Conservation (phyloP, 2,888 invertebrate genomes). For the Odontomyia ornata region DNA sequence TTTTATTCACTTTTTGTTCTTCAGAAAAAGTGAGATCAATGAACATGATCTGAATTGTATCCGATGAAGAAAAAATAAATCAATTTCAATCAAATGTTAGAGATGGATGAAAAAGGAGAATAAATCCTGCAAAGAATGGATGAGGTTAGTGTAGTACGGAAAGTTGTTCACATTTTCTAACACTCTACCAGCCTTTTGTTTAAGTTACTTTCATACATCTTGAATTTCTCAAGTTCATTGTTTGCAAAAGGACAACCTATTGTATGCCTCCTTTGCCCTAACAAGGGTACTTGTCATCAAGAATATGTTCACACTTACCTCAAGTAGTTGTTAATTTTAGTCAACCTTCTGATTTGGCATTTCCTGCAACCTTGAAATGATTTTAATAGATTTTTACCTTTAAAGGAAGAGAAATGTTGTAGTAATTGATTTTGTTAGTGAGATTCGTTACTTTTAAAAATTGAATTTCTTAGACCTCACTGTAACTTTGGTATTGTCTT, state of each 20-base stretch:
- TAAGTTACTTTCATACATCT: not conserved
- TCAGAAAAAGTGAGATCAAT: conserved; percentile 21
- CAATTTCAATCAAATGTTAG: conserved; percentile 7
- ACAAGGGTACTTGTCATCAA: conserved; percentile 41
- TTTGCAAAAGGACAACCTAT: conserved; percentile 32
- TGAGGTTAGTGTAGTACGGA: no score
- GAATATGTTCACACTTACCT: conserved; percentile 42
- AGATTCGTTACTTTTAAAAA: no score
- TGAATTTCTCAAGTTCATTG: not conserved
- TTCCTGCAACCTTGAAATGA: conserved; percentile 25
- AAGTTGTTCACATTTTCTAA: no score
- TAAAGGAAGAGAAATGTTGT: not conserved
- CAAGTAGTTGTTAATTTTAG: conserved; percentile 42
- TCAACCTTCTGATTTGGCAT: conserved; percentile 28
- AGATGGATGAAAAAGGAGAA: not conserved
- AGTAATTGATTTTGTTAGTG: no score
- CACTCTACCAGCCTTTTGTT: no score
- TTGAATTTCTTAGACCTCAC: no score
- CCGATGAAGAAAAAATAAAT: conserved; percentile 35
- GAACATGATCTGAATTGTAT: conserved; percentile 37
- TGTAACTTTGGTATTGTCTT: no score
- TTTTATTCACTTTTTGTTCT: not conserved
- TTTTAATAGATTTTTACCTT: not conserved
- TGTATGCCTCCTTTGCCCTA: conserved; percentile 23
- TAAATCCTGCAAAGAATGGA: no score